A percentile compares a stretch with the other conserved stretches of the same genome.
Evolutionary conservation across 2,113 vertebrate genomes (phyloP).

Genomic region (Tapirus terrestris): DNA sequence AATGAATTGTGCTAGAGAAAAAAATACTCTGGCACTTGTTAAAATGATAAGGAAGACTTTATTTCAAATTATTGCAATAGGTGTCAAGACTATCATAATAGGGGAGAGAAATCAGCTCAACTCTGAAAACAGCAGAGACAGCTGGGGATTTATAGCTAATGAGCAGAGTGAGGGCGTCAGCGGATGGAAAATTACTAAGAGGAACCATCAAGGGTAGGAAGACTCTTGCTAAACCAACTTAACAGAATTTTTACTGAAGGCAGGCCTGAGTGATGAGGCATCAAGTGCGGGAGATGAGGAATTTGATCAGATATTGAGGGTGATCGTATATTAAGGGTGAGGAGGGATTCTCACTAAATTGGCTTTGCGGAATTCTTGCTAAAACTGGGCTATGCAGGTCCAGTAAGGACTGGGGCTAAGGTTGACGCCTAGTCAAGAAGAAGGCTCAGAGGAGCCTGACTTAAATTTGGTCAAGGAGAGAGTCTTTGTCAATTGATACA

Average conservation of each 20-base stretch:
- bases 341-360: background rate
- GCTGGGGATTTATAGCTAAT: background rate
- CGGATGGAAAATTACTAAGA: background rate
- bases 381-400: background rate
- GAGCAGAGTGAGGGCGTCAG: background rate
- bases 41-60: background rate
- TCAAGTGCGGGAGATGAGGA: background rate
- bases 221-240: background rate
- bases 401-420: background rate
- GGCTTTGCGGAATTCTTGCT: background rate
- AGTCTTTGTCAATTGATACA: background rate
- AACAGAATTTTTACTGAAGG: background rate
- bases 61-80: background rate
- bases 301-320: background rate
- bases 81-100: background rate
- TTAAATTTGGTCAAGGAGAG: background rate
- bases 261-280: background rate
- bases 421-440: too few relatives aligned
- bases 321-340: background rate
- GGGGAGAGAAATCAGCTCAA: background rate
- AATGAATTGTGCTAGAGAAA: background rate
- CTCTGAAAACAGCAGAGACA: background rate
- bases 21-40: background rate
- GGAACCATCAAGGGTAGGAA: background rate
- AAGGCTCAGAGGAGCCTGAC: background rate